Evolutionary conservation across 2,888 invertebrate genomes (phyloP), one percentile per base, ranked within the genome.

Genomic region (Oscheius sp.): DNA sequence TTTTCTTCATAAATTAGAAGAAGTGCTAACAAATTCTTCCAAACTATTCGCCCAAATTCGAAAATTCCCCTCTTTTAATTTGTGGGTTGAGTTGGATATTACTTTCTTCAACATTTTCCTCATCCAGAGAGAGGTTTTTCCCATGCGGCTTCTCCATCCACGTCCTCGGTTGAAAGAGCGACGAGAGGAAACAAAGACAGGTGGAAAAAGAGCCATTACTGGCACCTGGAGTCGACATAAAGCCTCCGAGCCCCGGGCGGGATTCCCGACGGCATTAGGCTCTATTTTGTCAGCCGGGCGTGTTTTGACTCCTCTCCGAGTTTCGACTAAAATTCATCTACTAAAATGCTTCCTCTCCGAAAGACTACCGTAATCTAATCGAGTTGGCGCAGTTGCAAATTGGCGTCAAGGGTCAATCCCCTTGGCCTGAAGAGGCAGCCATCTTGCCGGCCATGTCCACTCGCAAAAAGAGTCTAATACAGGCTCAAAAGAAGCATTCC

Each of bases 401-500:
- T 61, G 61, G 61, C 61, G 45, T 20, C 61, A 61, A 45, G 61
- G 61, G 61, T 61, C 61, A 61, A 42, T 61, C 45, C 61, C 31
- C 61, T 45, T 31, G 61, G 39, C 8, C n/a, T 33, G 55, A 55
- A 34, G 55, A 55, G 33, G 20, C 33, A 10, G n/a, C 37, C 29
- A 27, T 31, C 17, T 4, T 20, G 15, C 20, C 50, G 25, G 64
- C 29, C 52, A 64, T 70, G 65, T 57, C 65, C 42, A 74, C 73
- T 33, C 57, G 77, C 12, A 77, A 77, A 55, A 77, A 77, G 53
- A 72, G 72, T 45, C 68, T 77, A 23, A 77, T 77, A 37, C 72
- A 73, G 70, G 57, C 73, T 53, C 77, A 77, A 50, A 69, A 74
- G 65, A 77, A 75, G 33, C 70, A 75, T 23, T 75, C 75, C 42